Conservation (phyloP, 2,888 invertebrate genomes). For the Macaria liturata region DNA sequence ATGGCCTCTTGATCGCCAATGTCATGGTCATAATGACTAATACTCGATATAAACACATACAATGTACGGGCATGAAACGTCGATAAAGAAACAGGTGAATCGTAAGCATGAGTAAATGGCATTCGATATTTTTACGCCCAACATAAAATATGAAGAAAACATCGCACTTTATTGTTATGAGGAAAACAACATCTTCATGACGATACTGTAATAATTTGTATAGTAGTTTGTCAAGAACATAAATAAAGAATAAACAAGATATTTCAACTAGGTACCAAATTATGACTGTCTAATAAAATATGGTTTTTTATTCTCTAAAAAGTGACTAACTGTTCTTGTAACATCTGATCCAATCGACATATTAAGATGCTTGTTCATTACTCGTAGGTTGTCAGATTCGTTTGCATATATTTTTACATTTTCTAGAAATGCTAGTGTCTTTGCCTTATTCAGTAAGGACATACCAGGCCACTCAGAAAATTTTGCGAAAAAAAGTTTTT, state of each 20-base stretch:
- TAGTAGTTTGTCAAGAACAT: too few relatives aligned
- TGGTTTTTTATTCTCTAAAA: background rate
- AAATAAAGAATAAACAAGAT: too few relatives aligned
- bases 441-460: conserved; percentile 20
- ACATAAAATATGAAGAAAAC: background rate
- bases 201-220: too few relatives aligned
- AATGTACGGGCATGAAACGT: conserved; percentile 1
- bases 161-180: background rate
- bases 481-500: too few relatives aligned
- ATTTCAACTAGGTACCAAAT: too few relatives aligned
- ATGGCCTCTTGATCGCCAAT: conserved; percentile 20
- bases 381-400: background rate
- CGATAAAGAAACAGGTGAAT: conserved; percentile 1
- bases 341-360: background rate
- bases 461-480: too few relatives aligned
- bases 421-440: conserved; percentile 19
- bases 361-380: background rate
- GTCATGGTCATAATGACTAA: conserved; percentile 30
- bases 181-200: background rate
- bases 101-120: background rate
- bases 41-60: conserved; percentile 7
- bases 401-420: conserved; percentile 5
- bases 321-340: conserved; percentile 4
- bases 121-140: background rate
- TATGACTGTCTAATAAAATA: too few relatives aligned